phyloP scores from a whole-genome alignment of 1,140 invertebrate genomes.

The Ips nitidus region DNA sequence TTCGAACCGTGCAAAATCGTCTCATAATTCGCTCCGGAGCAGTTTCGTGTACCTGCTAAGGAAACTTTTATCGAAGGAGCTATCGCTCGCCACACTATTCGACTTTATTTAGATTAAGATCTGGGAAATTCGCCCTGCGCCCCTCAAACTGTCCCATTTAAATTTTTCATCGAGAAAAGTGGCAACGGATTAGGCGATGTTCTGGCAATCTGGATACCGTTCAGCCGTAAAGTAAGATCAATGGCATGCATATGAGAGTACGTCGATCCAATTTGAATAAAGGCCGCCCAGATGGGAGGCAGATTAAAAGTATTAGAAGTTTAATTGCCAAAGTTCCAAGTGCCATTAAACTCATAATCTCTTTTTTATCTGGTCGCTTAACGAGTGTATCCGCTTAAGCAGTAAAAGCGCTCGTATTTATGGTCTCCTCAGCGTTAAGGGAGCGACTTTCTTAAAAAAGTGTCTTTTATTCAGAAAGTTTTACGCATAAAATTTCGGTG shows the following conservation, averaged over 20 bases:
- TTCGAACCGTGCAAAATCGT: constrained; percentile 11
- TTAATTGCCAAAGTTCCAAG: constrained; percentile 21
- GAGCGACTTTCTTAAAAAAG: background rate
- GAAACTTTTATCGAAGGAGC: background rate
- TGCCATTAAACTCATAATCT: constrained; percentile 20
- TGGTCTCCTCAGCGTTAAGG: constrained; percentile 4
- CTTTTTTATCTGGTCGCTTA: constrained; percentile 18
- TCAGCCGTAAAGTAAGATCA: constrained; percentile 7
- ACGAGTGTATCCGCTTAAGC: constrained; percentile 20
- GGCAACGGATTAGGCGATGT: too few relatives aligned
- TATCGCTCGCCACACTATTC: too few relatives aligned
- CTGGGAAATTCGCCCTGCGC: too few relatives aligned
- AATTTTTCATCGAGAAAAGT: too few relatives aligned
- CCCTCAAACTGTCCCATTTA: too few relatives aligned
- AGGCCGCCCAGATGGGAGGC: constrained; percentile 1
- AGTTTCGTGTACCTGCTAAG: constrained; percentile 3
- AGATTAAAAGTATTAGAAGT: constrained; percentile 22
- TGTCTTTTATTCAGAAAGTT: background rate
- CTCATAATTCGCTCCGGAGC: constrained; percentile 10
- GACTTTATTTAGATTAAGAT: too few relatives aligned
- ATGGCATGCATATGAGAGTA: constrained; percentile 15
- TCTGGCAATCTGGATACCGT: too few relatives aligned
- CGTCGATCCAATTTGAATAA: constrained; percentile 1
- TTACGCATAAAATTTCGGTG: background rate
- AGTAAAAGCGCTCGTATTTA: constrained; percentile 13